Evolutionary conservation across 2,888 invertebrate species (phyloP).

Genomic region (Heliconius hortense): DNA sequence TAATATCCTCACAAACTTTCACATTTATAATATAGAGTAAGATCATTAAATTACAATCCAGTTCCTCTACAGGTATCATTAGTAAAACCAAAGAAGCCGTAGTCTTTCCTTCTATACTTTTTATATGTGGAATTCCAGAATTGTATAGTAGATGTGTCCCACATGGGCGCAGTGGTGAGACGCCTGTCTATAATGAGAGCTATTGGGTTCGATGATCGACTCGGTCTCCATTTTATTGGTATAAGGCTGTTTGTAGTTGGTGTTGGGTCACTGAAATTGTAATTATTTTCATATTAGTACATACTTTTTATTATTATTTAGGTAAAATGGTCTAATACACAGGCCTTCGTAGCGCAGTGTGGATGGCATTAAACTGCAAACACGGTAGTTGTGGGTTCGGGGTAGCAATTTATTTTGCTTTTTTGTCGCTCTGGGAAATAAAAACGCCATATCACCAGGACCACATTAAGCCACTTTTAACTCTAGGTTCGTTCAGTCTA

Average conservation of each 20-base stretch:
- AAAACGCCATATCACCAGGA: too few species aligned
- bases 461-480: too few species aligned
- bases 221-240: slow-evolving; percentile 68
- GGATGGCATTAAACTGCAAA: too few species aligned
- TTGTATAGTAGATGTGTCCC: slow-evolving; percentile 57
- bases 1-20: too few species aligned
- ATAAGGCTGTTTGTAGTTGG: slow-evolving; percentile 56
- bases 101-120: slow-evolving; percentile 59
- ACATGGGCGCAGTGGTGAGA: slow-evolving; percentile 62
- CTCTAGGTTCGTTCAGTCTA: too few species aligned
- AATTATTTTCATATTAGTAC: neutral
- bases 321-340: too few species aligned
- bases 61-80: slow-evolving; percentile 33
- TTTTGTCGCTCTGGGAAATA: too few species aligned
- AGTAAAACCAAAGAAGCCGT: slow-evolving; percentile 42
- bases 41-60: neutral
- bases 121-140: slow-evolving; percentile 73
- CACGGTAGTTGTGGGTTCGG: too few species aligned
- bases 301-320: neutral
- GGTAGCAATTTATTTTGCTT: too few species aligned
- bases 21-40: too few species aligned
- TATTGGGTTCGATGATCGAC: slow-evolving; percentile 60
- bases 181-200: slow-evolving; percentile 65
- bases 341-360: too few species aligned
- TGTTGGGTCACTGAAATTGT: slow-evolving; percentile 68